phyloP scores from a whole-genome alignment of 37 sponge, comb jelly and placozoan species.

The Halisarca cf. caerulea region DNA sequence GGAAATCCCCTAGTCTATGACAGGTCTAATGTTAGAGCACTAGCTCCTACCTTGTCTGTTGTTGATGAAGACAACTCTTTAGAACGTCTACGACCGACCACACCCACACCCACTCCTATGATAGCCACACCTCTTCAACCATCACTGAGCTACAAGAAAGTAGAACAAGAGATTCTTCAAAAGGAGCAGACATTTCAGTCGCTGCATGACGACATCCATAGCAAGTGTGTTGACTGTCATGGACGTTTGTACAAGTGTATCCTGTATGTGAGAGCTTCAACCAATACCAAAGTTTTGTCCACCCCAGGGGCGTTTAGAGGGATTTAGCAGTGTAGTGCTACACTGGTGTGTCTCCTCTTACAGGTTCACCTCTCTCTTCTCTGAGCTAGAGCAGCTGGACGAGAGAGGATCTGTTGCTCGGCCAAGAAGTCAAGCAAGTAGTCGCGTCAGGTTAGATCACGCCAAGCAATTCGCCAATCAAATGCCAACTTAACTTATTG shows the following conservation, averaged over 20 bases:
- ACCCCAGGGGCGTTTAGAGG: too few relatives aligned
- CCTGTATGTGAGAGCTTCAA: too few relatives aligned
- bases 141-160: not conserved
- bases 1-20: not conserved
- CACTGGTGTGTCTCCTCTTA: not conserved
- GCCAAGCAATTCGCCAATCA: not conserved
- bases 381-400: not conserved
- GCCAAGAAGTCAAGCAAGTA: not conserved
- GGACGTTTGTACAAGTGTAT: too few relatives aligned
- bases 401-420: not conserved
- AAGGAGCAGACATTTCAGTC: not conserved
- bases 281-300: too few relatives aligned
- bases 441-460: not conserved
- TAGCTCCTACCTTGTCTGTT: not conserved
- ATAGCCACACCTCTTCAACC: constrained; percentile 1
- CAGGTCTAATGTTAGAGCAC: not conserved
- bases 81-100: not conserved
- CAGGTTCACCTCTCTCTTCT: not conserved
- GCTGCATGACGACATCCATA: not conserved
- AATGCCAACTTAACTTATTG: too few relatives aligned
- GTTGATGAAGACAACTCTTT: not conserved
- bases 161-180: not conserved
- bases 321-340: too few relatives aligned
- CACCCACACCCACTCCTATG: not conserved
- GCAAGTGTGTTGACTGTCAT: constrained; percentile 8